Evolutionary conservation across 2,797 vertebrate genomes (phyloP).

Genomic region (Melanotaenia nigrans): DNA sequence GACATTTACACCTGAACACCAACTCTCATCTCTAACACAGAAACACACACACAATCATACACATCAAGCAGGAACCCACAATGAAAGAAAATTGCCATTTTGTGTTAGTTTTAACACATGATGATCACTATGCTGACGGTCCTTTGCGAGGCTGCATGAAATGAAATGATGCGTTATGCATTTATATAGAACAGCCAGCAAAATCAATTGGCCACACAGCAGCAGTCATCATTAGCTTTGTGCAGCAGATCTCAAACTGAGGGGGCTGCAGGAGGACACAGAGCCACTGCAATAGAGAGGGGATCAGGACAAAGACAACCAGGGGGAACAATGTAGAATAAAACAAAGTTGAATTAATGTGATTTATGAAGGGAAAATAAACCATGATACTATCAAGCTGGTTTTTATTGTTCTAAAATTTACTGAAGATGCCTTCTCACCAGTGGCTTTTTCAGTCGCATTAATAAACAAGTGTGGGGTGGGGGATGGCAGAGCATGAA

Average conservation of each 20-base stretch:
- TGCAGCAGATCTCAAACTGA: not conserved
- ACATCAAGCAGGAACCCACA: not conserved
- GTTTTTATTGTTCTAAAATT: not conserved
- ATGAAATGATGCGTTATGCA: not conserved
- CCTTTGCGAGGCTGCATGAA: not conserved
- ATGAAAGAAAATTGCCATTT: not conserved
- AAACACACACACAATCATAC: conserved; percentile 9
- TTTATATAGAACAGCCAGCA: not conserved
- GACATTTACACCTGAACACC: conserved; percentile 59
- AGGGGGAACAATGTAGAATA: not conserved
- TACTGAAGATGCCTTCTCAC: not conserved
- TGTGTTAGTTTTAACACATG: not conserved
- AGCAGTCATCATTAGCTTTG: not conserved
- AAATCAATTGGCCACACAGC: not conserved
- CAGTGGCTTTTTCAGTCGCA: not conserved
- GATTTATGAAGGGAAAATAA: not conserved
- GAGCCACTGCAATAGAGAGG: not conserved
- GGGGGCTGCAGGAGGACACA: not conserved
- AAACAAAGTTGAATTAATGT: not conserved
- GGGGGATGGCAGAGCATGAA: not conserved
- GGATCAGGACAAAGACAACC: not conserved
- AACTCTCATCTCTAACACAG: conserved; percentile 13
- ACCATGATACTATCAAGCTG: not conserved
- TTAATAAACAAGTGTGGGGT: not conserved
- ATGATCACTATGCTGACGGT: not conserved